Percentiles rank a stretch among this genome's conserved stretches.
These are phyloP conservation scores for Gryllus longicercus DNA, from an alignment of 2,888 invertebrate species.

Conservation along the genomic window DNA sequence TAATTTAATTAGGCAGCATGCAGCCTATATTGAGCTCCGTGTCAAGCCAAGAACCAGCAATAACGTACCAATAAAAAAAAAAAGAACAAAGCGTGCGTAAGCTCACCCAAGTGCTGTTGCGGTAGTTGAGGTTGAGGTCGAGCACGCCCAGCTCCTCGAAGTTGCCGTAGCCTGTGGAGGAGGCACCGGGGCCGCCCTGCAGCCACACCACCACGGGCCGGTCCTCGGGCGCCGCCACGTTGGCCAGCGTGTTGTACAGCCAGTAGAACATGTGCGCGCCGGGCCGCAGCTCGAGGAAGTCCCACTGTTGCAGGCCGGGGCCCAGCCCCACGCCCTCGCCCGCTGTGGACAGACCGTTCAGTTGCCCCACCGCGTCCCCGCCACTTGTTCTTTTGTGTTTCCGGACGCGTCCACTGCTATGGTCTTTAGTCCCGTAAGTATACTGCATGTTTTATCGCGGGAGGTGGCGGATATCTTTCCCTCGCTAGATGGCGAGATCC, in stretches of 20 bases:
- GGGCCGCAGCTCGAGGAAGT: constrained; percentile 66
- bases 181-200: constrained; percentile 82
- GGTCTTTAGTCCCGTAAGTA: no score
- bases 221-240: constrained; percentile 47
- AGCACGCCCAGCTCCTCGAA: constrained; percentile 79
- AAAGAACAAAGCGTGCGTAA: no score
- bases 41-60: no score
- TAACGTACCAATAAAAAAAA: no score
- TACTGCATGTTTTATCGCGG: no score
- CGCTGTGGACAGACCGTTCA: background rate
- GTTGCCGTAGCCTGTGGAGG: constrained; percentile 80
- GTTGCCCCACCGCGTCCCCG: no score
- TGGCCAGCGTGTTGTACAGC: constrained; percentile 71
- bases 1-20: no score
- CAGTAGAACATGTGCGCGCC: constrained; percentile 85
- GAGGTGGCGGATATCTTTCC: no score
- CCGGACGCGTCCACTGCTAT: no score
- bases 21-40: no score
- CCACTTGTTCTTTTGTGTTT: no score
- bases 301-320: constrained; percentile 67
- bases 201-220: constrained; percentile 82
- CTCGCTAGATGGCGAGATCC: no score
- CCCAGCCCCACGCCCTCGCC: constrained; percentile 51
- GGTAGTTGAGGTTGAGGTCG: constrained; percentile 61
- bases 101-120: constrained; percentile 71